phyloP scores from a whole-genome alignment of 2,113 vertebrate genomes.

The Fulmarus glacialis region DNA sequence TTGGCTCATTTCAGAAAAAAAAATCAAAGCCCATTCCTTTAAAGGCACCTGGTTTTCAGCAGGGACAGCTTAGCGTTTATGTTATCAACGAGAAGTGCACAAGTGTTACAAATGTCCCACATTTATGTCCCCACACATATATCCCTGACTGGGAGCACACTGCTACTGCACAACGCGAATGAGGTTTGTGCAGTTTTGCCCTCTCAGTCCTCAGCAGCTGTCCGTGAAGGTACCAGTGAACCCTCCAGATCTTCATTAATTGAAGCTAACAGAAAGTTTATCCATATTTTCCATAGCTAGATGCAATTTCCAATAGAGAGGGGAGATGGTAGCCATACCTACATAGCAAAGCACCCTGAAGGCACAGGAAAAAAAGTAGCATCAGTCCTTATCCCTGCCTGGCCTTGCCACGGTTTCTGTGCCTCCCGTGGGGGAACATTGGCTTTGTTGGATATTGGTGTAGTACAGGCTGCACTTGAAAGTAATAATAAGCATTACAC shows the following conservation, averaged over 20 bases:
- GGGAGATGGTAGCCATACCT: background rate
- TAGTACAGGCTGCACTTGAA: background rate
- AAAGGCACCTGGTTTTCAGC: background rate
- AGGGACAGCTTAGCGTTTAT: background rate
- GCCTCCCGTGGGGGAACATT: fast-evolving
- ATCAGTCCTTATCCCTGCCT: background rate
- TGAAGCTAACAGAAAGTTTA: background rate
- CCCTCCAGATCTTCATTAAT: background rate
- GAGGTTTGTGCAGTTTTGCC: background rate
- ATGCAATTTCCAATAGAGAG: background rate
- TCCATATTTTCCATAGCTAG: background rate
- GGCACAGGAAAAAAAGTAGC: background rate
- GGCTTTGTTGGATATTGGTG: background rate
- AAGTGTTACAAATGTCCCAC: too few species aligned
- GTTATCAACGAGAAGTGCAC: background rate
- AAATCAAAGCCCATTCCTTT: background rate
- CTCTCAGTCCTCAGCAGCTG: background rate
- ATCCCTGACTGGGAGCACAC: background rate
- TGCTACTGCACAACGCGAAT: fast-evolving
- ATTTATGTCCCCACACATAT: fast-evolving
- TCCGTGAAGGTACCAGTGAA: background rate
- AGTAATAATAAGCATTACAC: background rate
- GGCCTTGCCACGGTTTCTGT: background rate
- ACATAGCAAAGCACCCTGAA: background rate
- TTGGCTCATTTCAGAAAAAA: background rate